These are phyloP conservation scores for Ichneumoninae sp. DNA, from an alignment of 2,888 invertebrate genomes.

Conservation along the genomic window DNA sequence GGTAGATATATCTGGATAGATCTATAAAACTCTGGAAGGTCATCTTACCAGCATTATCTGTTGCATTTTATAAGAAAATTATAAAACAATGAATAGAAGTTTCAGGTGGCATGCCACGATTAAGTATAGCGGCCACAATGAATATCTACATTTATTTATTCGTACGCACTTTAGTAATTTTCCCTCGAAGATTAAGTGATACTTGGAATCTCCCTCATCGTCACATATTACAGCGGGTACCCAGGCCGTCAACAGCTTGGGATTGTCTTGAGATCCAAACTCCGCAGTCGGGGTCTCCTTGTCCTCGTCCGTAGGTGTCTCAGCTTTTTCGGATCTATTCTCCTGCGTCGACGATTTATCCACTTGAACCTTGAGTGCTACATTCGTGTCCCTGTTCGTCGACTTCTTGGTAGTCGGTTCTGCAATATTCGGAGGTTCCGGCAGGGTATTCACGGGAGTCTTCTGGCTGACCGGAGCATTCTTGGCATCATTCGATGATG, in stretches of 20 bases:
- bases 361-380: background rate
- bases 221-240: conserved; percentile 72
- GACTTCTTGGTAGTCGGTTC: conserved; percentile 1
- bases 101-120: background rate
- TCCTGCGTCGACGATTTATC: conserved; percentile 1
- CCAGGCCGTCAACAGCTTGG: conserved; percentile 76
- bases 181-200: conserved; percentile 77
- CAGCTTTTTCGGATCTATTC: conserved; percentile 12
- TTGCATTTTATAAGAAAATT: background rate
- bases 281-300: conserved; percentile 15
- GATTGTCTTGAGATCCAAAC: conserved; percentile 73
- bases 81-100: background rate
- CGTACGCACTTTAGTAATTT: conserved; percentile 77
- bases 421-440: background rate
- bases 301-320: background rate
- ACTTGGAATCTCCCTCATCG: conserved; percentile 57
- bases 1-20: background rate
- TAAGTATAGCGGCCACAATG: background rate
- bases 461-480: conserved; percentile 10
- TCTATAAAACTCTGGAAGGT: no score
- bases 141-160: background rate
- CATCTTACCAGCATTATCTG: no score
- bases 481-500: background rate
- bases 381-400: conserved; percentile 25
- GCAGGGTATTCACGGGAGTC: background rate